Evolutionary conservation across 1,140 invertebrate genomes (phyloP), one percentile per base, ranked within the genome.

Genomic region (Bombus sylvicola): DNA sequence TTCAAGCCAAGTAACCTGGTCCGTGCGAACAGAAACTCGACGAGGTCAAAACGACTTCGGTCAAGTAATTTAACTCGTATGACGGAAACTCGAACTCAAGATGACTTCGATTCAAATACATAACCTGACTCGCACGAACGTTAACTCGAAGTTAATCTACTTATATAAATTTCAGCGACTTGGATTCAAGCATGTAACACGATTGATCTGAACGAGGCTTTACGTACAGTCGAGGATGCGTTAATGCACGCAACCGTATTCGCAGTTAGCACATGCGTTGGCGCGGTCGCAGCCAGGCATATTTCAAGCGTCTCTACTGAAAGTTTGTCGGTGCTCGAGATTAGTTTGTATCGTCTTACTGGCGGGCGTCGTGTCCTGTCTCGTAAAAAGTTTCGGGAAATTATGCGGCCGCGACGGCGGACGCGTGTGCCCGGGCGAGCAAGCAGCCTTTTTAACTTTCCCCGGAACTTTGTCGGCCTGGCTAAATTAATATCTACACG

Each of bases 401-500:
- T 89, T 62, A 75, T 86, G 82, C 82, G 47, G 22, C 47, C 76
- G 59, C 69, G 80, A 47, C 47, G 41, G 25, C 34, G 47, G 18
- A 22, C 57, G 66, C 81, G 72, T 66, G 81, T 81, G 79, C 68
- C 6, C n/a, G 47, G 79, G n/a, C 68, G 57, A 31, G 59, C 81
- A 66, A 64, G 59, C 59, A 39, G 73, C 59, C 81, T 76, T 66
- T 68, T 83, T 83, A 76, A 83, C 73, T 76, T 82, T 68, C 59
- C 43, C 10, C 3, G 18, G 28, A 83, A 75, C 41, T 66, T 53
- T 64, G 34, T 43, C 28, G 72, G 43, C 25, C 25, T 10, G 57
- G 81, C 81, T 83, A 83, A 83, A 83, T 83, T 83, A 83, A 83
- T 83, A 83, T 83, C 81, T 83, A 83, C 81, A 77, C 81, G 62